A percentile compares a stretch with the other conserved stretches of the same genome.
Evolutionary conservation across 2,797 vertebrate species (phyloP).

Genomic region (Dendrocincla tyrannina): DNA sequence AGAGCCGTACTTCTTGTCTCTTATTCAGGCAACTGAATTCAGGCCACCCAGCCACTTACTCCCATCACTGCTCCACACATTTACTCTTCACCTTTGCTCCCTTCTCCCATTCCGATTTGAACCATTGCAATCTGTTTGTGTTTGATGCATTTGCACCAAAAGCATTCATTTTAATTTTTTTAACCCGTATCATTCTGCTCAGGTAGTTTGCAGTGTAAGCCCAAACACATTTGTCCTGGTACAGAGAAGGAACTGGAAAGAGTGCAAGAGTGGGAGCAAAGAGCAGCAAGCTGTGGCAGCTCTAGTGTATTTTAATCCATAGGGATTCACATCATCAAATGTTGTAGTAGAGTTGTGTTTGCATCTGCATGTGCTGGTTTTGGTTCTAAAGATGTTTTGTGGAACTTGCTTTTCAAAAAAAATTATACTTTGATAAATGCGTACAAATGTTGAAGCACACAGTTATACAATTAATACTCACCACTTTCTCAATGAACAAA

Average conservation of each 20-base stretch:
- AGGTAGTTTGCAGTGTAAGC: background rate
- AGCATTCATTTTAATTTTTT: background rate
- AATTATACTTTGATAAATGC: background rate
- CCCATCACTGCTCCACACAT: background rate
- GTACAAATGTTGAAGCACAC: background rate
- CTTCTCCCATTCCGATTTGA: background rate
- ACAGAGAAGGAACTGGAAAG: background rate
- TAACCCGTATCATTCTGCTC: fast-evolving
- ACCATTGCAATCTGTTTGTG: background rate
- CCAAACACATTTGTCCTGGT: background rate
- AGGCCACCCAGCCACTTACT: background rate
- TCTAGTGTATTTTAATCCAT: background rate
- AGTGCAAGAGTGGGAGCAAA: background rate
- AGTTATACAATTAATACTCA: background rate
- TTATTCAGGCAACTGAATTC: background rate
- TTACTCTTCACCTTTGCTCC: background rate
- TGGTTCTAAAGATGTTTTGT: background rate
- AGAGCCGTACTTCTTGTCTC: background rate
- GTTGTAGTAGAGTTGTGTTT: background rate
- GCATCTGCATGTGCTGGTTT: background rate
- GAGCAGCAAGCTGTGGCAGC: background rate
- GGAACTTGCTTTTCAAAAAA: background rate
- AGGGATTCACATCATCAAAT: background rate
- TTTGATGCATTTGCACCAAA: background rate
- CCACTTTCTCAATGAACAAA: background rate